phyloP scores from a whole-genome alignment of 2,888 invertebrate genomes.

The Ryuthela nishihirai region DNA sequence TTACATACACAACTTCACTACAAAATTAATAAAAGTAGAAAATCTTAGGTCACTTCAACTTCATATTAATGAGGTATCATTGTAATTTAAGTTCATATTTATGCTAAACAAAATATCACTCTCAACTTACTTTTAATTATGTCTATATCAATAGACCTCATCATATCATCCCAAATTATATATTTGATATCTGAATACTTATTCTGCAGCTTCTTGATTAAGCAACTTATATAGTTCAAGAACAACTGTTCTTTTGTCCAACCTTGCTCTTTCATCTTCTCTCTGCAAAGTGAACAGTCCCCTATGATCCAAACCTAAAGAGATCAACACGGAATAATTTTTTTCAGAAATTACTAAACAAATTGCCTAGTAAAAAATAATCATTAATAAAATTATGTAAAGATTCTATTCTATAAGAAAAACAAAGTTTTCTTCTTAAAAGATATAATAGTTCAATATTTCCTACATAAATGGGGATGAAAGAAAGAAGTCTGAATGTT shows the following conservation, averaged over 20 bases:
- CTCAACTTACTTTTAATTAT: slow-evolving; percentile 42
- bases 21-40: not conserved
- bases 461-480: no score
- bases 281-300: slow-evolving; percentile 47
- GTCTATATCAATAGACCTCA: slow-evolving; percentile 44
- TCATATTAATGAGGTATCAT: no score
- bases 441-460: no score
- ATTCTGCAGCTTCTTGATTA: slow-evolving; percentile 45
- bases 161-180: slow-evolving; percentile 55
- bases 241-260: slow-evolving; percentile 48
- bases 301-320: slow-evolving; percentile 51
- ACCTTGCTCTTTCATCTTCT: slow-evolving; percentile 45
- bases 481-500: no score
- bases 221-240: slow-evolving; percentile 46
- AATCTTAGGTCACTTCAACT: not conserved
- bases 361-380: not conserved
- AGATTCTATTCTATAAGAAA: no score
- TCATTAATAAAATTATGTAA: no score
- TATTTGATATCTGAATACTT: slow-evolving; percentile 46
- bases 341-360: not conserved
- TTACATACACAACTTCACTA: not conserved
- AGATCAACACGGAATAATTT: not conserved
- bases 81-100: no score
- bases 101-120: no score
- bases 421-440: no score